Conservation (phyloP, 2,888 invertebrate genomes). For the Antheraea yamamai region DNA sequence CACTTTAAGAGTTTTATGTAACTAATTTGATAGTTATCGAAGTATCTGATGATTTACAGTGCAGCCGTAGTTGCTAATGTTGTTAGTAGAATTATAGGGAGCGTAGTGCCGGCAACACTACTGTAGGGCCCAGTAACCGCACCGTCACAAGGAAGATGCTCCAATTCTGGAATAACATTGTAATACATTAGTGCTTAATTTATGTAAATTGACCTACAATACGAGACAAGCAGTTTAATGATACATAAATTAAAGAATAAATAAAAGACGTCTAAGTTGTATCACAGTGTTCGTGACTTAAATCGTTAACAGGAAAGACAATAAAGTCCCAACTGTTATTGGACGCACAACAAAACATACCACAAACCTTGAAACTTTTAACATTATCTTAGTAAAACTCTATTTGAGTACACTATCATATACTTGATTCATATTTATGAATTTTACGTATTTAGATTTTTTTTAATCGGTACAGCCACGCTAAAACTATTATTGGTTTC, state of each 20-base stretch:
- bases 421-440: not conserved
- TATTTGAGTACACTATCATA: not conserved
- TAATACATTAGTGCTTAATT: not conserved
- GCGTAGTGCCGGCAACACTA: conserved; percentile 71
- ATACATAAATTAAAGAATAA: no score
- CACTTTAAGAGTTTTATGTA: conserved; percentile 21
- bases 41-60: conserved; percentile 51
- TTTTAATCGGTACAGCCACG: no score
- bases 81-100: conserved; percentile 68
- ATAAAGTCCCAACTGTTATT: not conserved
- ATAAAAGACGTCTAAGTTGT: not conserved
- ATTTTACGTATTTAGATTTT: not conserved
- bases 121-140: conserved; percentile 78
- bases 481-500: no score
- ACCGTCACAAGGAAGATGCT: conserved; percentile 75
- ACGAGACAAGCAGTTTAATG: no score
- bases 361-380: conserved; percentile 5
- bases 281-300: conserved; percentile 6
- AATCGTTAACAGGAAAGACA: conserved; percentile 3
- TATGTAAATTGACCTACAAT: no score
- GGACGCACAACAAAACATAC: not conserved
- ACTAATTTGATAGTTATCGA: conserved; percentile 16
- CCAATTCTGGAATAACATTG: conserved; percentile 65
- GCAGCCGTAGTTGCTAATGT: conserved; percentile 72
- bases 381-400: not conserved